Percentiles rank a stretch among this genome's conserved stretches.
phyloP scores from a whole-genome alignment of 2,113 vertebrate genomes.

The Caracal caracal region DNA sequence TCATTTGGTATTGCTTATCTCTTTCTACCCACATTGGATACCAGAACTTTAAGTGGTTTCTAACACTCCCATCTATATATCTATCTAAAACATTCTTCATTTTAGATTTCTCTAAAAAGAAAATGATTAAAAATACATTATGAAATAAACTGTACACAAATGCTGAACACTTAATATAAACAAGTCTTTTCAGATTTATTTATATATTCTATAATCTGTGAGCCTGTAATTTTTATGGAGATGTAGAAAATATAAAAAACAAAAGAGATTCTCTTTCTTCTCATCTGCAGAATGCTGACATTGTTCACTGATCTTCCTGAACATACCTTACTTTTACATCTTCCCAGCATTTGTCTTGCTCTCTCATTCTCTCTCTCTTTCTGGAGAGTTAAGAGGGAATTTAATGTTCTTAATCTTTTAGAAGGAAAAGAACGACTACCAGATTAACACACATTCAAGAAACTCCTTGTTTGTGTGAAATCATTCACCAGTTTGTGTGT shows the following conservation, averaged over 20 bases:
- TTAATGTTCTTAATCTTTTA: neutral
- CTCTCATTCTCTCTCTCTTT: neutral
- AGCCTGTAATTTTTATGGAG: neutral
- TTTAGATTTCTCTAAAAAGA: neutral
- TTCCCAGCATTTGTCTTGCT: neutral
- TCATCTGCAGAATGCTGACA: neutral
- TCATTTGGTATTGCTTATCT: neutral
- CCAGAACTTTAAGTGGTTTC: neutral
- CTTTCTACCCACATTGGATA: neutral
- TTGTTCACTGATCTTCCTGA: neutral
- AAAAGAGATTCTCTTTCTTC: neutral
- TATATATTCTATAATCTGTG: neutral
- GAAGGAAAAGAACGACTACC: neutral
- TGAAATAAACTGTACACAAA: neutral
- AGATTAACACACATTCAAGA: neutral
- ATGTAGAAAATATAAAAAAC: neutral
- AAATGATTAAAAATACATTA: conserved; percentile 11
- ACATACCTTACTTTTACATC: neutral
- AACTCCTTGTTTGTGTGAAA: neutral
- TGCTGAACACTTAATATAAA: neutral
- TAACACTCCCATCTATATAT: neutral
- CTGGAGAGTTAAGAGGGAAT: neutral
- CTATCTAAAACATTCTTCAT: neutral
- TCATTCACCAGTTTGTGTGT: neutral
- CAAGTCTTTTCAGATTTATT: neutral